These are phyloP conservation scores for Apocrypta bakeri DNA, from an alignment of 1,140 invertebrate species.

Conservation along the genomic window DNA sequence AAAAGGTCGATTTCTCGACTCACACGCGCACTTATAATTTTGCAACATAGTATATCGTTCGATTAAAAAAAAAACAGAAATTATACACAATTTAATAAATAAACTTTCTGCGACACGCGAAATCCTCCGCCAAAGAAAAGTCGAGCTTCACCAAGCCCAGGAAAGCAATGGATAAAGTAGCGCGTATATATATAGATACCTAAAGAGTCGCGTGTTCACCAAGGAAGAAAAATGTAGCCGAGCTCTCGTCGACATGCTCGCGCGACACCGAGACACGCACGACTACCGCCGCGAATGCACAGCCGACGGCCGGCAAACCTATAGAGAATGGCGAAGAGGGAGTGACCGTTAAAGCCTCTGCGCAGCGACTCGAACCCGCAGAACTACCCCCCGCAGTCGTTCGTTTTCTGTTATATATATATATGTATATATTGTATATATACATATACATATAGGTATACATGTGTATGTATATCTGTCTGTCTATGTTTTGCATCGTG, in stretches of 20 bases:
- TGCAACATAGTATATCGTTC: no score
- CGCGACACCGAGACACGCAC: slow-evolving; percentile 31
- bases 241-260: not conserved
- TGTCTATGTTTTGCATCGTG: not conserved
- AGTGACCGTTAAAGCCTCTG: slow-evolving; percentile 24
- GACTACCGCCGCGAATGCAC: slow-evolving; percentile 6
- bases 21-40: no score
- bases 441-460: no score
- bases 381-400: slow-evolving; percentile 7
- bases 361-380: not conserved
- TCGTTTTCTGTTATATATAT: not conserved
- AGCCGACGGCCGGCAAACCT: not conserved
- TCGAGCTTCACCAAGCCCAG: no score
- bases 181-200: not conserved
- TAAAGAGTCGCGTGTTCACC: not conserved
- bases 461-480: no score
- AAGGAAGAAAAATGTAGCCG: not conserved
- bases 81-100: no score
- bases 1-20: no score
- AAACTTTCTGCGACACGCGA: no score
- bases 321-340: not conserved
- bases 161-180: not conserved
- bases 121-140: no score
- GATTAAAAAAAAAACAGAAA: no score
- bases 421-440: not conserved